A percentile compares a stretch with the other conserved stretches of the same genome.
phyloP scores from a whole-genome alignment of 2,113 vertebrate genomes.

The Melanostigma gelatinosum region DNA sequence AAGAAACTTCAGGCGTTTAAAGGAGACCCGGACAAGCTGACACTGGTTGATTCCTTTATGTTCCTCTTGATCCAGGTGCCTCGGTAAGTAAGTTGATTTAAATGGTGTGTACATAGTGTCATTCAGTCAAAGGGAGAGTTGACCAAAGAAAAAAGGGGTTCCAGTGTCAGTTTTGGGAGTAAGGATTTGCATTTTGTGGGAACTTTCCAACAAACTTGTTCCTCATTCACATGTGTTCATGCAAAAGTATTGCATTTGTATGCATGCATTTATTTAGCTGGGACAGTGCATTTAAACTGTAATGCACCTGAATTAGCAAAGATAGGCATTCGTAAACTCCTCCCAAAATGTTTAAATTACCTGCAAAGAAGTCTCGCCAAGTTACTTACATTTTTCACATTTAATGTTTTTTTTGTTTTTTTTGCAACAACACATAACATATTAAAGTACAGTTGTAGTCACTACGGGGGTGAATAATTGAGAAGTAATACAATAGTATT shows the following conservation, averaged over 20 bases:
- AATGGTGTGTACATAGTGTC: neutral
- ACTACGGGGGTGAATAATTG: neutral
- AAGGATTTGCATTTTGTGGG: neutral
- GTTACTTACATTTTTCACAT: too few species aligned
- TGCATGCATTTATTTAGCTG: neutral
- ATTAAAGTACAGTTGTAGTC: neutral
- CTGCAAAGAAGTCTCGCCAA: neutral
- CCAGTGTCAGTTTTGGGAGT: neutral
- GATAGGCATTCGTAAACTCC: neutral
- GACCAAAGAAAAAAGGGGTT: conserved; percentile 4
- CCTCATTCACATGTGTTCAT: neutral
- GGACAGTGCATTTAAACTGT: neutral
- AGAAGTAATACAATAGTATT: neutral
- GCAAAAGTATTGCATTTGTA: neutral
- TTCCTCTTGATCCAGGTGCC: conserved; percentile 93
- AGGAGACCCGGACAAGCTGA: conserved; percentile 92
- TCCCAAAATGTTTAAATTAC: neutral
- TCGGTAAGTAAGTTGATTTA: conserved; percentile 89
- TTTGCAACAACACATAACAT: neutral
- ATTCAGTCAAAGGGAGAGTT: conserved; percentile 22
- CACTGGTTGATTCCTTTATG: conserved; percentile 96
- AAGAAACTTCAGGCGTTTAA: conserved; percentile 92
- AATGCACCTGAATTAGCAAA: neutral
- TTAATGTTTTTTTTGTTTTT: neutral
- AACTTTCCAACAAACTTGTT: neutral